Evolutionary conservation across 23 tunicate species (phyloP), one percentile per base, ranked within the genome.

Genomic region (Ciona savignyi): DNA sequence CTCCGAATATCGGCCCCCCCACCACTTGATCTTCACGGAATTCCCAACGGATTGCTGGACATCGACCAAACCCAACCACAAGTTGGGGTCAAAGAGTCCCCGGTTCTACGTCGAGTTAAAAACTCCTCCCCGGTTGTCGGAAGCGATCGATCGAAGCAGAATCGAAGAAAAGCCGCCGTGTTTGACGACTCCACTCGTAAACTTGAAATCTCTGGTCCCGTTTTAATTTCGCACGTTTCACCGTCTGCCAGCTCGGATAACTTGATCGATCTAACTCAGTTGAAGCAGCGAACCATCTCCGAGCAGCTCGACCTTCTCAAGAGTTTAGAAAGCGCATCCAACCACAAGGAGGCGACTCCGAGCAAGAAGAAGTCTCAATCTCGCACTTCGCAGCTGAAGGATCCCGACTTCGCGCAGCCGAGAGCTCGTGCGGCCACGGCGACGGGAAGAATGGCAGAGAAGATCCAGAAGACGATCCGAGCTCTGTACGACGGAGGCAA

Each of bases 361-460:
- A 31, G 73, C 73, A 69, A 69, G 33, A 63, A 63, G 22, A 23
- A 23, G 67, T 4, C 15, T 4, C 28, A 63, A 63, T 6, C 56
- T 42, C 56, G 56, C 15, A 15, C 56, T 6, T 6, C 56, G 9
- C 19, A 49, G 61, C 20, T 49, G 20, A 77, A 77, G 23, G 75
- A 77, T 21, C n/a, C n/a, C n/a, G 56, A 42, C 9, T 42, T 42
- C 15, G 51, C 20, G 22, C 29, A 61, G 1, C 65, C 74, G 21
- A 51, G 23, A 6, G 22, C 77, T 2, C 27, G 56, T 3, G 63
- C 6, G 22, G 25, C 51, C 35, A 68, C 62, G 22, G 69, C 67
- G 4, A 63, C 76, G 29, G 75, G 83, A 48, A 91, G 81, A 73
- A 91, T 84, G 97, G 91, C 97, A 9, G 91, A 83, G 2, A 75